These are phyloP conservation scores for Alfaro cultratus DNA, from an alignment of 2,797 vertebrate genomes.

Conservation along the genomic window DNA sequence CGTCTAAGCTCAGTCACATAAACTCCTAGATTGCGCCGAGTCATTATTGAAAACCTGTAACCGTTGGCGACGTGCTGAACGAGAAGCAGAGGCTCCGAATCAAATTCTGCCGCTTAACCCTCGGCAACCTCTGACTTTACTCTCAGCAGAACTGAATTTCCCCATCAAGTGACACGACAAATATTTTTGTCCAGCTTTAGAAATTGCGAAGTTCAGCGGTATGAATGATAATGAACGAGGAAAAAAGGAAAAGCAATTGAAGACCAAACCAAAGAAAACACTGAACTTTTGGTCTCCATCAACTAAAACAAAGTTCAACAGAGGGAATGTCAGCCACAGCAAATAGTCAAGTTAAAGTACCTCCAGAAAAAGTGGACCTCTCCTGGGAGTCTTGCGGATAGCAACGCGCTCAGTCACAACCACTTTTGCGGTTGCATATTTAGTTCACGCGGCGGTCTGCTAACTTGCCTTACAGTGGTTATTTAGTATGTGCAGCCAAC, in stretches of 20 bases:
- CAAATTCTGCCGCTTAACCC: background rate
- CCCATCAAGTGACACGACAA: background rate
- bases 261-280: background rate
- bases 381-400: background rate
- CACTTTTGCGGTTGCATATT: background rate
- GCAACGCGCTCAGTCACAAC: background rate
- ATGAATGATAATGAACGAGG: background rate
- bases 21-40: background rate
- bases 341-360: background rate
- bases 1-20: background rate
- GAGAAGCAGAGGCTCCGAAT: background rate
- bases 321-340: background rate
- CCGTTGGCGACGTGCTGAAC: background rate
- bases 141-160: background rate
- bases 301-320: background rate
- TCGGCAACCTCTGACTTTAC: background rate
- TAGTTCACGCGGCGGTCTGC: background rate
- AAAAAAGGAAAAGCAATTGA: background rate
- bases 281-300: background rate
- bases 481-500: slow-evolving; percentile 30
- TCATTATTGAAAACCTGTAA: background rate
- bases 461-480: background rate
- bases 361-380: background rate
- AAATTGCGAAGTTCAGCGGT: background rate
- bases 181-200: background rate